Conservation (phyloP, 2,888 invertebrate species). For the Callimorpha dominula region DNA sequence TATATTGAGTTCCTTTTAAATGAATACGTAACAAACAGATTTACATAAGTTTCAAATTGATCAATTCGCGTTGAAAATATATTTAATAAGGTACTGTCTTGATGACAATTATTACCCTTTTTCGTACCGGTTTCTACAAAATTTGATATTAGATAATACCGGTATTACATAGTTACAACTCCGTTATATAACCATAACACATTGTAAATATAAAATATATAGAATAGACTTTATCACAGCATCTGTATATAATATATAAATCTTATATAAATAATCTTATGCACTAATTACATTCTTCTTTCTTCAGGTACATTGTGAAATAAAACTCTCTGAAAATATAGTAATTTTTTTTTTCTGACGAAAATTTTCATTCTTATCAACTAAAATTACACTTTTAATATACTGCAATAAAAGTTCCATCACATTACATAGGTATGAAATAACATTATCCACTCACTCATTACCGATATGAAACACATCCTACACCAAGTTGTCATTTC, state of each 20-base stretch:
- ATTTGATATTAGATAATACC: too few species aligned
- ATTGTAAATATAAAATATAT: not conserved
- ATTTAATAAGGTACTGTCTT: too few species aligned
- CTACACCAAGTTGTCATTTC: not conserved
- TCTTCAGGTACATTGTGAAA: conserved; percentile 79
- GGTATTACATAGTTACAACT: not conserved
- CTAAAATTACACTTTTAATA: conserved; percentile 6
- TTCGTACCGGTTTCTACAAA: too few species aligned
- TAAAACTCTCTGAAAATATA: conserved; percentile 59
- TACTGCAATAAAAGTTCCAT: not conserved
- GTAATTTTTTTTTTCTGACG: conserved; percentile 6
- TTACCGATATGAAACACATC: not conserved
- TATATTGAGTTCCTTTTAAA: too few species aligned
- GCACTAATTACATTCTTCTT: conserved; percentile 76
- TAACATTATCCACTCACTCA: not conserved
- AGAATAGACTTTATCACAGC: not conserved
- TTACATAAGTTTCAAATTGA: too few species aligned
- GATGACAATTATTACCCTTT: too few species aligned
- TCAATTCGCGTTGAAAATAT: too few species aligned
- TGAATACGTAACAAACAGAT: too few species aligned
- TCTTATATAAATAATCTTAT: conserved; percentile 42
- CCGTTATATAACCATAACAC: not conserved
- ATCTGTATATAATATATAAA: not conserved
- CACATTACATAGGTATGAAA: not conserved
- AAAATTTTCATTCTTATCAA: not conserved